phyloP scores from a whole-genome alignment of 1,140 invertebrate genomes.

The Drosophila parvula region DNA sequence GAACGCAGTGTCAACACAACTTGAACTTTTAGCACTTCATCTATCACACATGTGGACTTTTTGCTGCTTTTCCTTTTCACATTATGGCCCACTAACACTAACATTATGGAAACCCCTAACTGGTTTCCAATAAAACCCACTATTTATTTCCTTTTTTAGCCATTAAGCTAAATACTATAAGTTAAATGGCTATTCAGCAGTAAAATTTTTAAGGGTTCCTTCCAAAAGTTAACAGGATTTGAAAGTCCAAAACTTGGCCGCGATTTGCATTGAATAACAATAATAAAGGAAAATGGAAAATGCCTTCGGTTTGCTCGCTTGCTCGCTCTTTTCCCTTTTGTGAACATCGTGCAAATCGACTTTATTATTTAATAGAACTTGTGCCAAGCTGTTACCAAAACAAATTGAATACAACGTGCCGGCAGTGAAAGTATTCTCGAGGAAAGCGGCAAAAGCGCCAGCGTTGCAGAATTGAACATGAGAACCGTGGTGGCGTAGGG shows the following conservation, averaged over 20 bases:
- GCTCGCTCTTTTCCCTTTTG: constrained; percentile 5
- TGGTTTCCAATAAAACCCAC: neutral
- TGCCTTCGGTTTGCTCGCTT: neutral
- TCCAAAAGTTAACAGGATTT: constrained; percentile 16
- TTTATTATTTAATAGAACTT: constrained; percentile 82
- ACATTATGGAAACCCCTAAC: no score
- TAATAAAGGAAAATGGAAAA: constrained; percentile 42
- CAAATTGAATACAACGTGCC: constrained; percentile 79
- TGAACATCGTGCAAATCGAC: constrained; percentile 72
- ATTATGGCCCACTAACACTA: no score
- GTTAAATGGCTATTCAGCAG: neutral
- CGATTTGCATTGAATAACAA: constrained; percentile 68
- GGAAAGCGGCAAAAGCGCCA: constrained; percentile 38
- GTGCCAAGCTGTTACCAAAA: constrained; percentile 76
- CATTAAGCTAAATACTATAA: neutral
- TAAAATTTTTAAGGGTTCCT: neutral
- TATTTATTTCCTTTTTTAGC: neutral
- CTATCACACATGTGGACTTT: constrained; percentile 8
- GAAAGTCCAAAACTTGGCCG: constrained; percentile 25
- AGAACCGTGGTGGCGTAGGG: constrained; percentile 6
- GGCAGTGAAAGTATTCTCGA: constrained; percentile 30
- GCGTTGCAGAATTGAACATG: constrained; percentile 42
- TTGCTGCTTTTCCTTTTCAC: neutral
- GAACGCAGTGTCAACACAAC: neutral
- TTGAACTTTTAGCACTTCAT: neutral